Conservation (phyloP, 2,888 invertebrate genomes). For the Lamellibrachia satsuma region DNA sequence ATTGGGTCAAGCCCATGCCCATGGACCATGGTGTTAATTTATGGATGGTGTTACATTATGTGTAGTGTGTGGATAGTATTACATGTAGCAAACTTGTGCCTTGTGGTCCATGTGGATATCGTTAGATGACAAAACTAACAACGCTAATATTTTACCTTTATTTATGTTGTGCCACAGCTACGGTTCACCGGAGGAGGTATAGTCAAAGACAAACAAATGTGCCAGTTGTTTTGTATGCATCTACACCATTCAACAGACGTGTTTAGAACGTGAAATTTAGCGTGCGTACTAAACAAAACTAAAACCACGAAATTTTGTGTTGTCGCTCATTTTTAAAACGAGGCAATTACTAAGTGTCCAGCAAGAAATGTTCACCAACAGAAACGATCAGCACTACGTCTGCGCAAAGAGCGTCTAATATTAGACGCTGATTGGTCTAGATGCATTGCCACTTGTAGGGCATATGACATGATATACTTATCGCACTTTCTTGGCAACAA, state of each 20-base stretch:
- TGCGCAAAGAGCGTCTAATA: not conserved
- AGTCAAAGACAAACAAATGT: not conserved
- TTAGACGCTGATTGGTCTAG: no score
- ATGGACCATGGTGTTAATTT: no score
- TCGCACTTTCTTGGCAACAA: not conserved
- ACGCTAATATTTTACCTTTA: not conserved
- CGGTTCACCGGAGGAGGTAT: not conserved
- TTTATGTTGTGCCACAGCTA: not conserved
- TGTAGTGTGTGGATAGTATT: no score
- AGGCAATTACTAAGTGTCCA: not conserved
- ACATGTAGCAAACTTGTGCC: no score
- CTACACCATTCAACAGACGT: not conserved
- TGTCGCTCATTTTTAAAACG: conserved; percentile 8
- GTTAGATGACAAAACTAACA: no score
- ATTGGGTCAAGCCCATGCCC: no score
- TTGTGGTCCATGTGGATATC: no score
- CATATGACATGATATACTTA: not conserved
- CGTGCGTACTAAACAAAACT: not conserved
- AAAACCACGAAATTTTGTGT: not conserved
- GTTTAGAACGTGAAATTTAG: not conserved
- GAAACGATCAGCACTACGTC: not conserved
- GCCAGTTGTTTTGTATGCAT: not conserved
- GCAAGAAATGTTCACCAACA: not conserved
- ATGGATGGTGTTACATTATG: no score
- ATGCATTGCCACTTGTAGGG: not conserved